Percentiles rank a stretch among this genome's conserved stretches.
Conservation (phyloP, 1,140 invertebrate genomes). For the Proales similis region DNA sequence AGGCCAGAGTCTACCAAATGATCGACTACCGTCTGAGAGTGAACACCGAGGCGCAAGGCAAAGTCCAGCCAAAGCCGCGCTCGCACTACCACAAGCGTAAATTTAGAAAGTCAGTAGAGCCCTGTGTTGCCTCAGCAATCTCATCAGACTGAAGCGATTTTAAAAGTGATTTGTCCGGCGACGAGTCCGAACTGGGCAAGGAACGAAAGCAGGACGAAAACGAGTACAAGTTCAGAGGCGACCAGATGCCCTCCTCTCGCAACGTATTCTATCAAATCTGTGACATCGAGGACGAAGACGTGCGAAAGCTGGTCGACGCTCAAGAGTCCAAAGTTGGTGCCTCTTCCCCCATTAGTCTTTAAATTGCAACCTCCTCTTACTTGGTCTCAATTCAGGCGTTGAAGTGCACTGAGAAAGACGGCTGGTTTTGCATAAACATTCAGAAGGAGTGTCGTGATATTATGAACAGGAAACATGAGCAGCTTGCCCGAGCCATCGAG, state of each 20-base stretch:
- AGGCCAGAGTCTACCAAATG: conserved; percentile 70
- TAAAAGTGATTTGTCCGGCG: conserved; percentile 23
- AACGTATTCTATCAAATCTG: conserved; percentile 75
- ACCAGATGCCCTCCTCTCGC: conserved; percentile 63
- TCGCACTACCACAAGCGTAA: conserved; percentile 32
- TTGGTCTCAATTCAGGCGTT: conserved; percentile 5
- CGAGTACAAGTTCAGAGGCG: conserved; percentile 62
- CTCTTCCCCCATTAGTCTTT: not conserved
- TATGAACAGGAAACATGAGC: conserved; percentile 27
- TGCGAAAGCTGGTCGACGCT: conserved; percentile 67
- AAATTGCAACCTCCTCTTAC: not conserved
- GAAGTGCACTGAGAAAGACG: conserved; percentile 63
- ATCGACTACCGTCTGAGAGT: conserved; percentile 73
- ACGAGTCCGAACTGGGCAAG: conserved; percentile 9
- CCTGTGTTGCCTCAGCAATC: no score
- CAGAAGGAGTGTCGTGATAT: conserved; percentile 22
- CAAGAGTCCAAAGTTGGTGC: conserved; percentile 60
- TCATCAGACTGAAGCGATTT: not conserved
- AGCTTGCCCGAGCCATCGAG: no score
- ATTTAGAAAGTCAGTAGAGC: conserved; percentile 7
- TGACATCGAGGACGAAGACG: conserved; percentile 73
- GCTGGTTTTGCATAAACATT: conserved; percentile 57
- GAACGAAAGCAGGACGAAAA: conserved; percentile 46
- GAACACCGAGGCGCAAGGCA: conserved; percentile 31
- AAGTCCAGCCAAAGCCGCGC: conserved; percentile 24